Evolutionary conservation across 2,113 vertebrate species (phyloP), one percentile per base, ranked within the genome.

Genomic region (Chamaea fasciata): DNA sequence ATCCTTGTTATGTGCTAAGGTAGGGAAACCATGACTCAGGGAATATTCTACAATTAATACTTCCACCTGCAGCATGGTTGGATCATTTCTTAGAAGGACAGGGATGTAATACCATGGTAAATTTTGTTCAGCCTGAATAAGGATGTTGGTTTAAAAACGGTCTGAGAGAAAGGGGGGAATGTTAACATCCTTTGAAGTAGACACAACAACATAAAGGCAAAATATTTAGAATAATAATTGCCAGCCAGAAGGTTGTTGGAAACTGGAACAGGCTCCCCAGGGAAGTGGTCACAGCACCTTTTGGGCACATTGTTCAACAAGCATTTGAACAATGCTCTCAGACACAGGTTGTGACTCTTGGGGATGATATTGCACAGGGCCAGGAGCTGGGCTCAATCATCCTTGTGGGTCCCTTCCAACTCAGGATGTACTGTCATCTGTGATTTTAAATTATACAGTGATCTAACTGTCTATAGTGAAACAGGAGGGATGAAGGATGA

Each of bases 81-180:
- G 12, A 70, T 14, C 2, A 24, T 33, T 93, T 78, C 52, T 42
- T 37, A 65, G 9, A 15, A 53, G 8, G 2, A 2, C 4, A 73
- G 30, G 3, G 1, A 1, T 46, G 9, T 24, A 87, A 64, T 16
- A 5, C 6, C 5, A 11, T 2, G 7, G 4, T 20, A 69, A 83
- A 52, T 52, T 56, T 1, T 27, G 12, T 83, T 84, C 47, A 77
- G 19, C 7, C 28, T 74, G 10, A 12, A 46, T 24, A 65, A 49
- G 2, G 4, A 15, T 17, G 11, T 7, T 21, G 4, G 6, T 11
- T 11, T 5, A 1, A 22, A 41, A 65, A 59, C 5, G 0, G 2
- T 52, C 19, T 52, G 24, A 75, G 52, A 37, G 23, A 78, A 92
- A 70, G 2, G 3, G 3, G 2, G 5, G 1, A 75, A 60, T 2